A percentile compares a stretch with the other conserved stretches of the same genome.
These are phyloP conservation scores for Acleris laterana DNA, from an alignment of 2,888 invertebrate genomes.

Conservation along the genomic window DNA sequence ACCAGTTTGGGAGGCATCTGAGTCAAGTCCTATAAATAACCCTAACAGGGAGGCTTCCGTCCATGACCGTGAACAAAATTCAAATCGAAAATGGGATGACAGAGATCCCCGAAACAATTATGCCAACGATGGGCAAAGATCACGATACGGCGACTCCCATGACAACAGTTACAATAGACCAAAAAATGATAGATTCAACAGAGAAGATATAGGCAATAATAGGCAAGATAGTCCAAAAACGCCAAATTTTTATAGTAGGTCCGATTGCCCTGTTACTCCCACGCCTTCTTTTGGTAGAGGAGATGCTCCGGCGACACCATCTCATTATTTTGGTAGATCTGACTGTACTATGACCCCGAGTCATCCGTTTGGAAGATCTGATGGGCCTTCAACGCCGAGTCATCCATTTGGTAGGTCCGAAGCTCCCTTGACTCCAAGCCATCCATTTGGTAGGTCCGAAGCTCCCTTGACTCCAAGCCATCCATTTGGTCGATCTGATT, in stretches of 20 bases:
- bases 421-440: conserved; percentile 44
- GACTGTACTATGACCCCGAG: conserved; percentile 62
- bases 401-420: conserved; percentile 51
- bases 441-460: conserved; percentile 50
- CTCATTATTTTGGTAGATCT: conserved; percentile 54
- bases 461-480: conserved; percentile 44
- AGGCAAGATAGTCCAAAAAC: conserved; percentile 48
- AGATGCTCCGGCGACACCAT: conserved; percentile 55
- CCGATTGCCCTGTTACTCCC: conserved; percentile 47
- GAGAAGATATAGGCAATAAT: conserved; percentile 36
- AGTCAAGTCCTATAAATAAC: conserved; percentile 23
- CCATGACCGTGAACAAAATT: conserved; percentile 34
- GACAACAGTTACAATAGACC: conserved; percentile 48
- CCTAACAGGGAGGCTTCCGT: conserved; percentile 36
- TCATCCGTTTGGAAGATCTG: conserved; percentile 58
- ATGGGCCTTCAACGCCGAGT: conserved; percentile 50
- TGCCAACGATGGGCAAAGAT: conserved; percentile 44
- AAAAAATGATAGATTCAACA: conserved; percentile 42
- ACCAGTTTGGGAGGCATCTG: conserved; percentile 43
- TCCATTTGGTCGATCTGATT: conserved; percentile 44
- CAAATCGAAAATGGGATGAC: conserved; percentile 46
- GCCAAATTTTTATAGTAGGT: conserved; percentile 45
- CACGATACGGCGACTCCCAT: conserved; percentile 44
- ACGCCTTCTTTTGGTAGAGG: conserved; percentile 54
- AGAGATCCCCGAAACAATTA: conserved; percentile 41